Conservation (phyloP, 2,797 vertebrate genomes). For the Oreochromis mossambicus region DNA sequence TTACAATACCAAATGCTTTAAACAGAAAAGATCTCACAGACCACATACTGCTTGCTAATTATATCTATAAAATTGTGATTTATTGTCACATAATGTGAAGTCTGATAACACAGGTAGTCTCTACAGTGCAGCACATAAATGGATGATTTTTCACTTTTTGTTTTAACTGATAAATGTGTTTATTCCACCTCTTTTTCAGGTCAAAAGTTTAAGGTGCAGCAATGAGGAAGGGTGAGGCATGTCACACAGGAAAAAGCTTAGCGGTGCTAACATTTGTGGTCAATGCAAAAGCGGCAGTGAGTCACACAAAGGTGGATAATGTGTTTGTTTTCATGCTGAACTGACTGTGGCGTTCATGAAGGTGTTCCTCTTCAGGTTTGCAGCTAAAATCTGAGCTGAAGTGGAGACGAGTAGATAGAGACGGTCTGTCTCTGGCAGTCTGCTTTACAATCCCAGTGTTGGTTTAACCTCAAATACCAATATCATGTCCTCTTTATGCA, state of each 20-base stretch:
- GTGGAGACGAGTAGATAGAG: slow-evolving; percentile 38
- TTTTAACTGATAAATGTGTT: background rate
- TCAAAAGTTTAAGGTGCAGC: slow-evolving; percentile 37
- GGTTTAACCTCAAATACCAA: slow-evolving; percentile 25
- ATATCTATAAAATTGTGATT: background rate
- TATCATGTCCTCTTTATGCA: background rate
- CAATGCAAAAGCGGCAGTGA: slow-evolving; percentile 35
- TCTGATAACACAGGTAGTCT: background rate
- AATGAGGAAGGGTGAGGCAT: slow-evolving; percentile 47
- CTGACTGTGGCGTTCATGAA: slow-evolving; percentile 44
- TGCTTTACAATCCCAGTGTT: slow-evolving; percentile 8
- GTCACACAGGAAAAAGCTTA: slow-evolving; percentile 42
- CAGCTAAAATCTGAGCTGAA: slow-evolving; percentile 32
- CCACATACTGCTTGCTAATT: background rate
- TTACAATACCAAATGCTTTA: background rate
- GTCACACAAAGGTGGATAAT: slow-evolving; percentile 40
- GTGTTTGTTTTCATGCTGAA: slow-evolving; percentile 57
- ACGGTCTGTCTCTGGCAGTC: slow-evolving; percentile 15
- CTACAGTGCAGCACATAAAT: background rate
- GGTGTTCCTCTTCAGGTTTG: slow-evolving; percentile 40
- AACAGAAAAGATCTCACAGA: background rate
- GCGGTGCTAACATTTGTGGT: slow-evolving; percentile 9
- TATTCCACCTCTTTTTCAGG: background rate
- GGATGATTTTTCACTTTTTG: background rate
- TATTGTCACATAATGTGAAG: background rate